Percentiles rank a stretch among this genome's conserved stretches.
Conservation (phyloP, 2,113 vertebrate species). For the Neodon shergylaensis region DNA sequence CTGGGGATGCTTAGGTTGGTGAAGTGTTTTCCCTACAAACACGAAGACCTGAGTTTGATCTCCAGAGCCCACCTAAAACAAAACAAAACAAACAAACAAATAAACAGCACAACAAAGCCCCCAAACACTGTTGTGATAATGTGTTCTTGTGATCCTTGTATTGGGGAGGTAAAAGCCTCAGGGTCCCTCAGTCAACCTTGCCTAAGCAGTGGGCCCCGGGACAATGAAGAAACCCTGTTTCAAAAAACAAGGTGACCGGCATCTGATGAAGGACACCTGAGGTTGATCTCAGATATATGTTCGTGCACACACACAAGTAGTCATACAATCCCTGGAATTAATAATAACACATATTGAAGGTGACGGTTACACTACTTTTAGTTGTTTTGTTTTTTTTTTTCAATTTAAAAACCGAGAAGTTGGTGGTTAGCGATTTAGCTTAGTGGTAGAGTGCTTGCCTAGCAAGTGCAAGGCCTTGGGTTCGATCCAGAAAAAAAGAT, state of each 20-base stretch:
- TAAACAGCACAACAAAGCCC: not conserved
- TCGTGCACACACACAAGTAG: not conserved
- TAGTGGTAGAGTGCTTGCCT: not conserved
- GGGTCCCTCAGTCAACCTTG: not conserved
- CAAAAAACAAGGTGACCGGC: not conserved
- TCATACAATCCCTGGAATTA: conserved; percentile 20
- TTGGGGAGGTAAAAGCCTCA: not conserved
- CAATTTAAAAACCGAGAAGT: conserved; percentile 25
- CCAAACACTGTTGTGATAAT: not conserved
- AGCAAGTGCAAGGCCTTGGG: too few species aligned
- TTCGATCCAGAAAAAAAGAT: not conserved
- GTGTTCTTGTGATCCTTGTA: not conserved
- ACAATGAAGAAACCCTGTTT: not conserved
- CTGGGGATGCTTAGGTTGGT: not conserved
- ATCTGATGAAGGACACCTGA: not conserved
- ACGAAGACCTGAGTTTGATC: not conserved
- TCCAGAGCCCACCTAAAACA: not conserved
- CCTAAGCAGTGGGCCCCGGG: not conserved
- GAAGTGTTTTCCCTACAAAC: not conserved
- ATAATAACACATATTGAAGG: conserved; percentile 7
- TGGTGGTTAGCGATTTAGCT: not conserved
- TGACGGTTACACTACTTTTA: conserved; percentile 14
- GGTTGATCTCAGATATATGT: not conserved
- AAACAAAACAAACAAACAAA: too few species aligned
- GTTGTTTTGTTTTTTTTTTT: not conserved